Evolutionary conservation across 2,888 invertebrate genomes (phyloP).

Genomic region (Sesia bembeciformis): DNA sequence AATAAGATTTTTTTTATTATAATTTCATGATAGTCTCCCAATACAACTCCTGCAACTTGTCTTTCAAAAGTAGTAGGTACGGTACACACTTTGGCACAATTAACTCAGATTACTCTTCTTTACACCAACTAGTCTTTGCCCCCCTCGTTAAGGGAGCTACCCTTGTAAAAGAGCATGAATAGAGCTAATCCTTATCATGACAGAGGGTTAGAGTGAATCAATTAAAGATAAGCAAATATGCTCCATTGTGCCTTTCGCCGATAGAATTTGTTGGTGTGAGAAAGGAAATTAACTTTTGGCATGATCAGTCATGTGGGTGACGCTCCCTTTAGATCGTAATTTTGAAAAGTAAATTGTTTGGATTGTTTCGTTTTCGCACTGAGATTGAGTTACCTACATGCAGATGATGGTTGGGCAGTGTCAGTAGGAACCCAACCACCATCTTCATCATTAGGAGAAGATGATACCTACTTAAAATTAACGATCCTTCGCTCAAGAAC

Average conservation of each 20-base stretch:
- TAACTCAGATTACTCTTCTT: no score
- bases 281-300: slow-evolving; percentile 17
- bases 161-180: slow-evolving; percentile 74
- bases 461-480: no score
- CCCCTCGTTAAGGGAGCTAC: slow-evolving; percentile 62
- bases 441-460: no score
- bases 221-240: slow-evolving; percentile 75
- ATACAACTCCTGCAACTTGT: no score
- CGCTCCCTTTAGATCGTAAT: slow-evolving; percentile 34
- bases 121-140: slow-evolving; percentile 25
- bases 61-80: no score
- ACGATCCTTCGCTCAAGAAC: no score
- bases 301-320: slow-evolving; percentile 44
- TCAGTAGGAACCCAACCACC: no score
- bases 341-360: slow-evolving; percentile 36
- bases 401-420: neutral
- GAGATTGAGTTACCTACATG: neutral
- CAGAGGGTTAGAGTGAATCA: slow-evolving; percentile 68
- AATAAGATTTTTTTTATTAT: no score
- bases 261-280: slow-evolving; percentile 63
- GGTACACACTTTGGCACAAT: no score
- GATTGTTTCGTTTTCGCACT: slow-evolving; percentile 22
- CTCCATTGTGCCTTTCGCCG: slow-evolving; percentile 45
- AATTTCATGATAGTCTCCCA: no score
- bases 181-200: slow-evolving; percentile 68